Base-by-base conservation (phyloP, 2,797 vertebrate genomes). In the Fundulus diaphanus region DNA sequence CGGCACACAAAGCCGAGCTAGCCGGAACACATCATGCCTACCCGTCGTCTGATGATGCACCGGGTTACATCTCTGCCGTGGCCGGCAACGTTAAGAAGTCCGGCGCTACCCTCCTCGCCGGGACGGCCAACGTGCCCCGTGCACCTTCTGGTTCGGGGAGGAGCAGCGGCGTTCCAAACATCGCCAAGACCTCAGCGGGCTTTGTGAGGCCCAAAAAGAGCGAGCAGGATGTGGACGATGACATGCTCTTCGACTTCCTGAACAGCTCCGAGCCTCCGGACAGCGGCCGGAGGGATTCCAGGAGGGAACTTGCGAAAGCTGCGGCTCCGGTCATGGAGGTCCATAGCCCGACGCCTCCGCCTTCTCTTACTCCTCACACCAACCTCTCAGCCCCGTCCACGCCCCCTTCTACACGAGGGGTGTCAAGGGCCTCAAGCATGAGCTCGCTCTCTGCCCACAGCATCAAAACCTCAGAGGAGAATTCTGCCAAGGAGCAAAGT, bases 171-270 rank as follows among this genome's bases (percentile, higher is more conserved):
- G 27, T 71, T 20, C 16, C 77, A n/a, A 87, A 68, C 81, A 73
- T 92, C 33, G 46, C 82, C 69, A 97, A 96, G 91, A 81, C 92
- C 68, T 94, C 96, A 0, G 96, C 96, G 5, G 94, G 96, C 77
- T 99, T 99, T 83, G 96, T 99, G 74, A 95, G 97, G 89, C 96
- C 95, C 73, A 98, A 94, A 91, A 99, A 97, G 82, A 96, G 95
- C 0, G 96, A 97, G 85, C 95, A 96, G 37, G 97, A 99, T 76
- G 96, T 98, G 79, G 95, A 98, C 24, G 98, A 99, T 69, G 97
- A 99, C 82, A 92, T 97, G 83, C 95, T 99, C 0, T 99, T 99
- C 94, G 96, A 99, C 93, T 99, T 99, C 92, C 96, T 99, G 74
- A 99, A 99, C 89, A 99, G 98, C 89, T 96, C 97, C 0, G 97